Evolutionary conservation across 2,888 invertebrate species (phyloP).

Genomic region (Chesias legatella): DNA sequence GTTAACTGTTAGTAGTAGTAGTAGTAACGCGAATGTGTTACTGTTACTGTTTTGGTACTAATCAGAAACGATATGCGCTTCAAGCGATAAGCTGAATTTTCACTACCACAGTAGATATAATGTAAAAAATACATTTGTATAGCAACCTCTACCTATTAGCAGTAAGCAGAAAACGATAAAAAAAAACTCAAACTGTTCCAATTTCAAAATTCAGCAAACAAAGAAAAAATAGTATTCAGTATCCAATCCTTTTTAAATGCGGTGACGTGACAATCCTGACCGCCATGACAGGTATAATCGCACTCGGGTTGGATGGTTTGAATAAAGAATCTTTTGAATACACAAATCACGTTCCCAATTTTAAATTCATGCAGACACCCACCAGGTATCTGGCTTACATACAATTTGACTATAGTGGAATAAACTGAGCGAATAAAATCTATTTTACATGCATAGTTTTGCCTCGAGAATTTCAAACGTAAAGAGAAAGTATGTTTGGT

Average conservation of each 20-base stretch:
- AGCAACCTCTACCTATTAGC: too few relatives aligned
- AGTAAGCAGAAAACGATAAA: too few relatives aligned
- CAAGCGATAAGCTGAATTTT: too few relatives aligned
- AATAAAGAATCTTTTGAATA: slow-evolving; percentile 38
- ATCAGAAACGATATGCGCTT: too few relatives aligned
- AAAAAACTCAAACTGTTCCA: neutral
- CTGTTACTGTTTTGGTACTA: too few relatives aligned
- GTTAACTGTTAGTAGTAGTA: too few relatives aligned
- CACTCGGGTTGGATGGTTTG: slow-evolving; percentile 29
- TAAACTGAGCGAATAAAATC: neutral
- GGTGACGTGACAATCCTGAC: slow-evolving; percentile 20
- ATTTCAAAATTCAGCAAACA: slow-evolving; percentile 5
- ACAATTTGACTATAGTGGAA: slow-evolving; percentile 22
- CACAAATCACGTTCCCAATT: slow-evolving; percentile 31
- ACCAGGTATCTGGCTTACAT: slow-evolving; percentile 22
- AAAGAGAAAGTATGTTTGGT: too few relatives aligned
- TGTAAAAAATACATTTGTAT: too few relatives aligned
- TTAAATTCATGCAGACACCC: slow-evolving; percentile 29
- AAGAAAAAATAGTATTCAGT: slow-evolving; percentile 3
- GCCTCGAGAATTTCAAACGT: neutral
- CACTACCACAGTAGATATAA: too few relatives aligned
- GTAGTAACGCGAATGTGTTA: too few relatives aligned
- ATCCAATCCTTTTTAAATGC: slow-evolving; percentile 25
- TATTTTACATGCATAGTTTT: neutral
- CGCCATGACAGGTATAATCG: slow-evolving; percentile 29